phyloP scores from a whole-genome alignment of 2,888 invertebrate species.

The Macrosoma leucophasiata region DNA sequence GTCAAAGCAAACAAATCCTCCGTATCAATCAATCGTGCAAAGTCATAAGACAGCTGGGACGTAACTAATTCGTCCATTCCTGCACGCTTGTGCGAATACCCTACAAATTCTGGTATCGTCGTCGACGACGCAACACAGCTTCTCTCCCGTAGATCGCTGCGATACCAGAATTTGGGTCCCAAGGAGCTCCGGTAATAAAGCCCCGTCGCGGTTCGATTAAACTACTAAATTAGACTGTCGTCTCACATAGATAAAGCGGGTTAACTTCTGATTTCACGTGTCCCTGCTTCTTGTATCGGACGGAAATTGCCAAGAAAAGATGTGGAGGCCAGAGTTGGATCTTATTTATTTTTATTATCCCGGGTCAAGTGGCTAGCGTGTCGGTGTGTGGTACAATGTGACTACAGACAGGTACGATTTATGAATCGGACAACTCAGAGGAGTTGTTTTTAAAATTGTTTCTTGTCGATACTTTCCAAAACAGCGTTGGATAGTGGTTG shows the following conservation, averaged over 20 bases:
- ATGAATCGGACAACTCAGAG: too few relatives aligned
- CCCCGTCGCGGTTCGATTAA: slow-evolving; percentile 58
- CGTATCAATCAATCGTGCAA: neutral
- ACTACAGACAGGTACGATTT: neutral
- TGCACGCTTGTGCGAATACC: too few relatives aligned
- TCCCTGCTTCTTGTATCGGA: slow-evolving; percentile 50
- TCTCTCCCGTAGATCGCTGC: too few relatives aligned
- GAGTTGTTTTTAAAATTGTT: too few relatives aligned
- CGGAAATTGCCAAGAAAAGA: slow-evolving; percentile 65
- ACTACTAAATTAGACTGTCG: slow-evolving; percentile 60
- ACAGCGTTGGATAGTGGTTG: too few relatives aligned
- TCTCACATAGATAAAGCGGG: slow-evolving; percentile 55
- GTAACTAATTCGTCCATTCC: slow-evolving; percentile 12
- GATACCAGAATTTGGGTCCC: too few relatives aligned
- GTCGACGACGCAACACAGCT: too few relatives aligned
- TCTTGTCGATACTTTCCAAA: too few relatives aligned
- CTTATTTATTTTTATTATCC: slow-evolving; percentile 58
- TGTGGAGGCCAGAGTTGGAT: slow-evolving; percentile 41
- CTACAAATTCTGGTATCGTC: too few relatives aligned
- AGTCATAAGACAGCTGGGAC: neutral
- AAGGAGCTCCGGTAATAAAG: too few relatives aligned
- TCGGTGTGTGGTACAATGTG: neutral
- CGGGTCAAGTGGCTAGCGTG: neutral
- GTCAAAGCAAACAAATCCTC: neutral
- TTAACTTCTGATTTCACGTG: slow-evolving; percentile 65